Conservation (phyloP, 2,113 vertebrate species). For the Setophaga kirtlandii region DNA sequence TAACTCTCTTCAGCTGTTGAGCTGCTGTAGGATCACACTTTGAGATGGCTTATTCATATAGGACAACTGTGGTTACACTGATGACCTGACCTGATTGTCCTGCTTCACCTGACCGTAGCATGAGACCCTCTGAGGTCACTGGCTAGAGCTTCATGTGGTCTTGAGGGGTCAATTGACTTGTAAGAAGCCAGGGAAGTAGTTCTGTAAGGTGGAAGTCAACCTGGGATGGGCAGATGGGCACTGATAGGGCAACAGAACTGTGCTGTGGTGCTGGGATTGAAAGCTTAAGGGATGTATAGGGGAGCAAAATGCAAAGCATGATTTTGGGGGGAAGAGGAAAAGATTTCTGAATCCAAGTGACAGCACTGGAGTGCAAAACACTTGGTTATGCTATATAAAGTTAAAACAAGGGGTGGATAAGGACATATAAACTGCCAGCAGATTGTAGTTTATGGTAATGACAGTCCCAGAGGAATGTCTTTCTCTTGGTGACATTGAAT, state of each 20-base stretch:
- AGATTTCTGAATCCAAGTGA: not conserved
- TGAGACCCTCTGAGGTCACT: not conserved
- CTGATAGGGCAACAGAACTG: not conserved
- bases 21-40: not conserved
- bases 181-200: not conserved
- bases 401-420: slow-evolving; percentile 54
- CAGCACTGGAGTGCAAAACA: not conserved
- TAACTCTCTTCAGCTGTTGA: not conserved
- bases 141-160: not conserved
- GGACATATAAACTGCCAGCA: slow-evolving; percentile 61
- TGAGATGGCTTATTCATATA: not conserved
- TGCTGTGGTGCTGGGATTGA: not conserved
- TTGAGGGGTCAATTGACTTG: not conserved
- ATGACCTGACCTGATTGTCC: not conserved
- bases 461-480: slow-evolving; percentile 49
- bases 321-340: not conserved
- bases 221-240: not conserved
- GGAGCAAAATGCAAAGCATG: not conserved
- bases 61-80: not conserved
- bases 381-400: slow-evolving; percentile 33
- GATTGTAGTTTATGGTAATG: slow-evolving; percentile 72
- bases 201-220: not conserved
- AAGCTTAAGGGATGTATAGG: not conserved
- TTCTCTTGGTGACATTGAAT: slow-evolving; percentile 75
- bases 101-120: not conserved